Percentiles rank a stretch among this genome's conserved stretches.
Evolutionary conservation across 1,140 invertebrate species (phyloP).

Genomic region (Lutraria rhynchaena): DNA sequence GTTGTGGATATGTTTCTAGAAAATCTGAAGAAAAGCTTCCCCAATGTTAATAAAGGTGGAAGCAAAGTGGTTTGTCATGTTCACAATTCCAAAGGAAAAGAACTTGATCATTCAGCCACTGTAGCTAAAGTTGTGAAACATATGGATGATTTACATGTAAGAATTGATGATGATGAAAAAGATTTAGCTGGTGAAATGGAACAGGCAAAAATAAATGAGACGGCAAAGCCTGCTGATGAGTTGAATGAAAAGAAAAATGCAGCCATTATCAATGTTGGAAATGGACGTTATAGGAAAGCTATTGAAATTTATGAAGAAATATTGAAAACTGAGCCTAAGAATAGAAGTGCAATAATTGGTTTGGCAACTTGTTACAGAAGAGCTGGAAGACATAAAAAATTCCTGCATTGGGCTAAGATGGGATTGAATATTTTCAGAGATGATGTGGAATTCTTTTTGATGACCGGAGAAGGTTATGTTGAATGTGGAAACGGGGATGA

Average conservation of each 20-base stretch:
- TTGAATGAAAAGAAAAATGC: conserved; percentile 18
- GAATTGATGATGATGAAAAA: neutral
- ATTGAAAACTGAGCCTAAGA: conserved; percentile 21
- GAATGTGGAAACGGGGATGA: conserved; percentile 17
- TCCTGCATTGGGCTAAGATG: conserved; percentile 24
- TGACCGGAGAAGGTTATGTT: conserved; percentile 19
- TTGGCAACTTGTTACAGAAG: conserved; percentile 26
- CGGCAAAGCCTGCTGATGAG: neutral
- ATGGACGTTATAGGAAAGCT: conserved; percentile 49
- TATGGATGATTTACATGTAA: conserved; percentile 60
- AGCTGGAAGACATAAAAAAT: conserved; percentile 43
- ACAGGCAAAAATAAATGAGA: neutral
- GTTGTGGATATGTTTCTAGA: conserved; percentile 6
- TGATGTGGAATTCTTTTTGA: conserved; percentile 24
- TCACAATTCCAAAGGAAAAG: conserved; percentile 47
- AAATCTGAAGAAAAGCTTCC: conserved; percentile 22
- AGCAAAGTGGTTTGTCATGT: neutral
- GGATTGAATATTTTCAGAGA: conserved; percentile 29
- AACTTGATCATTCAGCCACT: conserved; percentile 1
- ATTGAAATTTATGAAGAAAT: conserved; percentile 57
- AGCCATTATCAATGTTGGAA: conserved; percentile 50
- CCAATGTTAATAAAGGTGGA: neutral
- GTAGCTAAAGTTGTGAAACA: conserved; percentile 53
- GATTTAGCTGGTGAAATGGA: neutral
- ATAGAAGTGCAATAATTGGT: conserved; percentile 31